Base-by-base conservation (phyloP, 2,113 vertebrate genomes). In the Pseudorectes ferrugineus region DNA sequence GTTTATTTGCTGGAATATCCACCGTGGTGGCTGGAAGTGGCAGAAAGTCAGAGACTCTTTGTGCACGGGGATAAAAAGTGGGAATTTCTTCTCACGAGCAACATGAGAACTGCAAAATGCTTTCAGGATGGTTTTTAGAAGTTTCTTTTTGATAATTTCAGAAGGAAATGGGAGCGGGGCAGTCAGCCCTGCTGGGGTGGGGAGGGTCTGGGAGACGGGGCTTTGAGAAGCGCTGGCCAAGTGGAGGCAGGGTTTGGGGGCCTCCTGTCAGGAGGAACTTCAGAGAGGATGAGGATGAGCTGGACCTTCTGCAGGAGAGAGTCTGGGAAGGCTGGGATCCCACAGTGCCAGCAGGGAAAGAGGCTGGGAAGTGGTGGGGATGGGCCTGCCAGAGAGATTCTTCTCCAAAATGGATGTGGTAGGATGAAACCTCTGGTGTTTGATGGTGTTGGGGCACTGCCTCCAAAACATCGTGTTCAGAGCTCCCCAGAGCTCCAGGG, bases 381-480 rank as follows among this genome's bases (percentile, higher is more conserved):
- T n/a, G 43, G 25, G 59, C 46, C 43, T 0, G 2, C 42, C 33
- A 35, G 61, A 10, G 2, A 8, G n/a, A 22, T 62, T 45, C 42
- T 28, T 72, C 33, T 19, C 40, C 52, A 25, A 20, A 68, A 25
- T 2, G 9, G 7, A 0, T 24, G 5, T 25, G 58, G n/a, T 65
- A 58, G 42, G 48, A 23, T 54, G 31, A n/a, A 83, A 12, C 45
- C 18, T 12, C 22, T 58, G 65, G 18, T 28, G 31, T 62, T 57
- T 8, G 42, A n/a, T 2, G 5, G 10, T 23, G 4, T 2, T 12
- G 68, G 36, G 6, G n/a, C 51, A 1, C 10, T 33, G 72, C 35
- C 52, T n/a, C 0, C 2, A 45, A 67, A 46, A 49, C 52, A 2
- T 10, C 0, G 0, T 1, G 12, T 7, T 35, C 10, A 16, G 45